These are phyloP conservation scores for Troides aeacus DNA, from an alignment of 2,888 invertebrate species.

Conservation along the genomic window DNA sequence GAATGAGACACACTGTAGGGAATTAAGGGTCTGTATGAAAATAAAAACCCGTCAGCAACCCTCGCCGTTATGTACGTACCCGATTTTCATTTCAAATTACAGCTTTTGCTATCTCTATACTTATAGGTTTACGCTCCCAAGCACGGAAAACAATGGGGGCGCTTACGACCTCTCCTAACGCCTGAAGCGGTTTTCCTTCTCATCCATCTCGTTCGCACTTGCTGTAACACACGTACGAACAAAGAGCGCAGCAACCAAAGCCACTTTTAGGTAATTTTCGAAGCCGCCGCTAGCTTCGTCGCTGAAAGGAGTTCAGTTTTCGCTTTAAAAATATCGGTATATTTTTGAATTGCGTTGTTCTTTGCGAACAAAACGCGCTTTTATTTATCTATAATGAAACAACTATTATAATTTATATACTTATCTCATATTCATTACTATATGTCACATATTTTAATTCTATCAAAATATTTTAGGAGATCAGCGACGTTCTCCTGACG, in stretches of 20 bases:
- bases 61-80: slow-evolving; percentile 38
- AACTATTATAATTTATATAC: no score
- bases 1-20: slow-evolving; percentile 3
- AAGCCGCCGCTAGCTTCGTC: slow-evolving; percentile 59
- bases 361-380: slow-evolving; percentile 24
- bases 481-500: no score
- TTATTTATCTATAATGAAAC: slow-evolving; percentile 29
- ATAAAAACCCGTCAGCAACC: slow-evolving; percentile 28
- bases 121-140: slow-evolving; percentile 60
- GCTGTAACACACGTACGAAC: slow-evolving; percentile 37
- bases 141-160: slow-evolving; percentile 76
- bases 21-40: slow-evolving; percentile 25
- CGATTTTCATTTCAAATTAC: slow-evolving; percentile 63
- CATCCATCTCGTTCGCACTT: slow-evolving; percentile 47
- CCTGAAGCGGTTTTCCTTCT: slow-evolving; percentile 69
- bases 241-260: slow-evolving; percentile 56
- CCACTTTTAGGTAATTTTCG: slow-evolving; percentile 76
- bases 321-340: slow-evolving; percentile 50
- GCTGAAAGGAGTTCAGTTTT: slow-evolving; percentile 45
- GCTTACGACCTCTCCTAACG: slow-evolving; percentile 71
- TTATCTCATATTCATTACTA: no score
- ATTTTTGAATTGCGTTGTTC: slow-evolving; percentile 42
- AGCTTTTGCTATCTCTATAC: slow-evolving; percentile 47
- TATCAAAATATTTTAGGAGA: no score
- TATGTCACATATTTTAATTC: no score